Percentiles rank a stretch among this genome's conserved stretches.
Conservation (phyloP, 2,113 vertebrate genomes). For the Leucopsar rothschildi region DNA sequence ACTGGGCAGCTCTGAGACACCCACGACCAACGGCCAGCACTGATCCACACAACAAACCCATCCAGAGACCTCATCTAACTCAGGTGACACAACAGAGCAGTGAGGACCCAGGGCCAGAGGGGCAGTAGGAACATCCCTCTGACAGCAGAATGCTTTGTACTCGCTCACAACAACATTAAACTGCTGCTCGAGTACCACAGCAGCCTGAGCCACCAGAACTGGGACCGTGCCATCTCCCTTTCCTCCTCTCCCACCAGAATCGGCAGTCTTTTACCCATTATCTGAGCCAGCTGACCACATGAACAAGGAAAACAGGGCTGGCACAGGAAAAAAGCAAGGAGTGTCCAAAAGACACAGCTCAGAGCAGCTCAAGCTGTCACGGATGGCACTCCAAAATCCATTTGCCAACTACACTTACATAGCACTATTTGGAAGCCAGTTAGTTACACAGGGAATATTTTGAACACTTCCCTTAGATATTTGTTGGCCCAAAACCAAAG, state of each 20-base stretch:
- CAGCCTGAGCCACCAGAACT: neutral
- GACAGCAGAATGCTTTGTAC: neutral
- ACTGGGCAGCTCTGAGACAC: neutral
- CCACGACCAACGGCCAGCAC: rapidly evolving
- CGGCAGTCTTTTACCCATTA: neutral
- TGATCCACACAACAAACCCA: neutral
- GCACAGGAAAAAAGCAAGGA: neutral
- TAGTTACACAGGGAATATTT: neutral
- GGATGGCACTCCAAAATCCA: rapidly evolving
- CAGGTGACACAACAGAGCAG: neutral
- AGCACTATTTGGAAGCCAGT: neutral
- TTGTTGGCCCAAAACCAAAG: neutral
- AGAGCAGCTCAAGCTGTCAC: neutral
- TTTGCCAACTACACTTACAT: neutral
- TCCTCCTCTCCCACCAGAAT: neutral
- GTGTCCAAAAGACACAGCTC: neutral
- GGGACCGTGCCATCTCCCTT: rapidly evolving
- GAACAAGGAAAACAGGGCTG: neutral
- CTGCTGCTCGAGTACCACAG: neutral
- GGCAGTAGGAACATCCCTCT: neutral
- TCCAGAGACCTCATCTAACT: neutral
- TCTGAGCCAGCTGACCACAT: neutral
- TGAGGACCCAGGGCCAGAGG: rapidly evolving
- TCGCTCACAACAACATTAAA: neutral
- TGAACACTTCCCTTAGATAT: neutral